phyloP scores from a whole-genome alignment of 2,888 invertebrate species.

The Blastobasis lacticolella region DNA sequence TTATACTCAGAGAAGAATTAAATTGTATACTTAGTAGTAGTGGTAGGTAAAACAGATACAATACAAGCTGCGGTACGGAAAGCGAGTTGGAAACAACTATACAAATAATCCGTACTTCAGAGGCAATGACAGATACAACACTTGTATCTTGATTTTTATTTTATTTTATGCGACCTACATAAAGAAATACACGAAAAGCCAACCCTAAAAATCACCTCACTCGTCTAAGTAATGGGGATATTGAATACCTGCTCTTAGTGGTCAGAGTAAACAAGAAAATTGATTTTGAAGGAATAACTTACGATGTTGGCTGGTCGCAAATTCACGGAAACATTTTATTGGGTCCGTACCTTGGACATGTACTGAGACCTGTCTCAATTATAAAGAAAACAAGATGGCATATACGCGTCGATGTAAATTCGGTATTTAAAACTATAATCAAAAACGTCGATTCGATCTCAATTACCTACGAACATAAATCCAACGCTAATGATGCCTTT shows the following conservation, averaged over 20 bases:
- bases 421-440: not conserved
- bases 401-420: not conserved
- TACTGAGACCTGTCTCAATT: conserved; percentile 11
- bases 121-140: no score
- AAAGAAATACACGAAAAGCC: conserved; percentile 3
- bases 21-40: no score
- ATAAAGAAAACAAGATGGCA: conserved; percentile 3
- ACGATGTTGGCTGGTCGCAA: conserved; percentile 34
- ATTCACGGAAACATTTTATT: conserved; percentile 55
- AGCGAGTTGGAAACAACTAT: no score
- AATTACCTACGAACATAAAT: no score
- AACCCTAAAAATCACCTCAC: conserved; percentile 27
- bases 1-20: no score
- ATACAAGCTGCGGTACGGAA: no score
- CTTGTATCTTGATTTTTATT: no score
- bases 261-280: conserved; percentile 67
- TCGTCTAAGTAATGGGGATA: conserved; percentile 45
- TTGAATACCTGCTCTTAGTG: conserved; percentile 48
- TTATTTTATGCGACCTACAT: no score
- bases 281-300: conserved; percentile 61
- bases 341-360: conserved; percentile 26
- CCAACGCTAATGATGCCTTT: no score
- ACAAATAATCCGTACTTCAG: no score
- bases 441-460: not conserved
- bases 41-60: no score